Evolutionary conservation across 2,888 invertebrate genomes (phyloP).

Genomic region (Bembecia ichneumoniformis): DNA sequence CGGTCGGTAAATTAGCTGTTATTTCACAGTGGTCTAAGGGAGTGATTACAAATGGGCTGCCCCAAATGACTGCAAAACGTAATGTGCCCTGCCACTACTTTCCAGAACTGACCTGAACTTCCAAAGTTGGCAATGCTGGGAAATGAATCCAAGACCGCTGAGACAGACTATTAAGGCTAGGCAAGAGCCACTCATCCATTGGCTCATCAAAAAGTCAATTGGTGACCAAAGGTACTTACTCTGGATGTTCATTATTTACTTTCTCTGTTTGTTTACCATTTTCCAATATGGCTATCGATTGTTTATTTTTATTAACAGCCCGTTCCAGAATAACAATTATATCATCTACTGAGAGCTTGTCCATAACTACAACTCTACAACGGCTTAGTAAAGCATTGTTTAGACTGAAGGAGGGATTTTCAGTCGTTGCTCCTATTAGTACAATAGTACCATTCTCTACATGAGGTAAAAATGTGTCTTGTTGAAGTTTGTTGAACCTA

Average conservation of each 20-base stretch:
- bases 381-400: slow-evolving; percentile 85
- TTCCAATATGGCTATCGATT: slow-evolving; percentile 31
- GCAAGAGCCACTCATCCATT: too few relatives aligned
- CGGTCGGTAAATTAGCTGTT: too few relatives aligned
- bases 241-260: slow-evolving; percentile 19
- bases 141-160: neutral
- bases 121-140: too few relatives aligned
- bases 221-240: slow-evolving; percentile 19
- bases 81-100: too few relatives aligned
- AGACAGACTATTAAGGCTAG: too few relatives aligned
- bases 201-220: neutral
- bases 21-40: too few relatives aligned
- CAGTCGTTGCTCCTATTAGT: slow-evolving; percentile 87
- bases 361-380: slow-evolving; percentile 81
- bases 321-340: slow-evolving; percentile 74
- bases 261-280: slow-evolving; percentile 17
- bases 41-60: too few relatives aligned
- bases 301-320: slow-evolving; percentile 54
- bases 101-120: too few relatives aligned
- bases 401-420: slow-evolving; percentile 89
- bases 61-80: too few relatives aligned
- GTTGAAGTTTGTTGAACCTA: slow-evolving; percentile 86
- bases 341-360: slow-evolving; percentile 76
- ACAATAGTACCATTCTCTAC: slow-evolving; percentile 85
- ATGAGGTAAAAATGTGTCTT: slow-evolving; percentile 85